These are phyloP conservation scores for Sebastes diaconus DNA, from an alignment of 2,797 vertebrate genomes.

Conservation along the genomic window DNA sequence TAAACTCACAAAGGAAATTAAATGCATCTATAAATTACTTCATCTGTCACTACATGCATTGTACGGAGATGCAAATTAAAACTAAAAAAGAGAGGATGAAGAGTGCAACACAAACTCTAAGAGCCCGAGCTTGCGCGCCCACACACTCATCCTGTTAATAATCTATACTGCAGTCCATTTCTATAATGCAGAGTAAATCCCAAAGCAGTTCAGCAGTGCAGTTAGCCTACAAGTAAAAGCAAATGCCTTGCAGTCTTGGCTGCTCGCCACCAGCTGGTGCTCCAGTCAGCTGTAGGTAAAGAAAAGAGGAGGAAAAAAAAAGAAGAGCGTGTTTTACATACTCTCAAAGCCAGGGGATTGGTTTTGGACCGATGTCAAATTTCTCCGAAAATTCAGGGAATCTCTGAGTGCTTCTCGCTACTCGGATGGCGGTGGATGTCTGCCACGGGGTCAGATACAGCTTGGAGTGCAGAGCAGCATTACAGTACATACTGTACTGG, in stretches of 20 bases:
- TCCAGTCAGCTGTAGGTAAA: conserved; percentile 78
- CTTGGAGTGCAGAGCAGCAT: conserved; percentile 51
- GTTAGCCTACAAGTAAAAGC: conserved; percentile 71
- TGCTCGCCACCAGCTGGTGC: conserved; percentile 76
- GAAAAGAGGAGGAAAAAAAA: conserved; percentile 32
- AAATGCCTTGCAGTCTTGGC: conserved; percentile 79
- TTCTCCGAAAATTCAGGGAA: conserved; percentile 54
- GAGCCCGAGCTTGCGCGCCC: conserved; percentile 55
- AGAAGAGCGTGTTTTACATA: conserved; percentile 65
- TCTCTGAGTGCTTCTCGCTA: conserved; percentile 36
- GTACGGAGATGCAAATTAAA: conserved; percentile 24
- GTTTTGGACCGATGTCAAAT: conserved; percentile 74
- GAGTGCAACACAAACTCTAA: conserved; percentile 34
- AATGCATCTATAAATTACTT: background rate
- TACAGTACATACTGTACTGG: background rate
- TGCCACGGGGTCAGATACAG: conserved; percentile 67
- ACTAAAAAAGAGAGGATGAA: conserved; percentile 14
- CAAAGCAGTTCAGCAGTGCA: conserved; percentile 65
- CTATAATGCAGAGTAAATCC: conserved; percentile 73
- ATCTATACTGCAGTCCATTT: conserved; percentile 71
- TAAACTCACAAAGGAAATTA: background rate
- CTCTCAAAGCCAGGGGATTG: conserved; percentile 68
- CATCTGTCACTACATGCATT: background rate
- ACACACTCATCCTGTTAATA: conserved; percentile 72
- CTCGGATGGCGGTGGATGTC: conserved; percentile 41